These are phyloP conservation scores for Trachelus tabidus DNA, from an alignment of 2,888 invertebrate genomes.

Conservation along the genomic window DNA sequence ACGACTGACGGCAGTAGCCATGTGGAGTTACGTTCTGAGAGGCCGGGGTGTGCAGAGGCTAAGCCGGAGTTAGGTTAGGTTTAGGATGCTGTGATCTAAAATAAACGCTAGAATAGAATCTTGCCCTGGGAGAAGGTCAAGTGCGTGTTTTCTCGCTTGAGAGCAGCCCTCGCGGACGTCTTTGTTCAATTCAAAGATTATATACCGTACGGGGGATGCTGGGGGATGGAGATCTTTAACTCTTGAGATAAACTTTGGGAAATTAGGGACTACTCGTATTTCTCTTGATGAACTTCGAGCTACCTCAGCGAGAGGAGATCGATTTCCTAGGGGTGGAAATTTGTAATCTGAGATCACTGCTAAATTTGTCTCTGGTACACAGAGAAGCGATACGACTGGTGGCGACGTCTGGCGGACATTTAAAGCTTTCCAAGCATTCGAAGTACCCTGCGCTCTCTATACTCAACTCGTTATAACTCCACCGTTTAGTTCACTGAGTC, in stretches of 20 bases:
- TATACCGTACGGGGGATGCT: neutral
- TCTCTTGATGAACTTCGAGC: neutral
- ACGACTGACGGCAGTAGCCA: neutral
- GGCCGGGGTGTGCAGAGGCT: neutral
- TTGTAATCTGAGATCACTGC: neutral
- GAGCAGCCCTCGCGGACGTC: neutral
- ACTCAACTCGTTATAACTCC: neutral
- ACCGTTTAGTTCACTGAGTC: neutral
- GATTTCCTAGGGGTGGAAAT: conserved; percentile 1
- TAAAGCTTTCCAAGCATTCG: neutral
- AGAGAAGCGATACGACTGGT: neutral
- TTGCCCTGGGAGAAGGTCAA: neutral
- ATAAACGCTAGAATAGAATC: neutral
- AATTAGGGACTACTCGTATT: neutral
- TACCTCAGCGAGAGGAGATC: neutral
- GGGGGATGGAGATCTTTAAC: neutral
- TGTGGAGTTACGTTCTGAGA: neutral
- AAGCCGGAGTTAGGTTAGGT: neutral
- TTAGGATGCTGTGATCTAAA: neutral
- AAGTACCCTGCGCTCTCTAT: neutral
- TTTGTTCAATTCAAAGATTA: neutral
- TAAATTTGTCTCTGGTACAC: neutral
- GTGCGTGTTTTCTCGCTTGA: neutral
- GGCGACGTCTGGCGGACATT: neutral
- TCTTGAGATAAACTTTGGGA: neutral